phyloP scores from a whole-genome alignment of 2,888 invertebrate genomes.

The Boloria selene region DNA sequence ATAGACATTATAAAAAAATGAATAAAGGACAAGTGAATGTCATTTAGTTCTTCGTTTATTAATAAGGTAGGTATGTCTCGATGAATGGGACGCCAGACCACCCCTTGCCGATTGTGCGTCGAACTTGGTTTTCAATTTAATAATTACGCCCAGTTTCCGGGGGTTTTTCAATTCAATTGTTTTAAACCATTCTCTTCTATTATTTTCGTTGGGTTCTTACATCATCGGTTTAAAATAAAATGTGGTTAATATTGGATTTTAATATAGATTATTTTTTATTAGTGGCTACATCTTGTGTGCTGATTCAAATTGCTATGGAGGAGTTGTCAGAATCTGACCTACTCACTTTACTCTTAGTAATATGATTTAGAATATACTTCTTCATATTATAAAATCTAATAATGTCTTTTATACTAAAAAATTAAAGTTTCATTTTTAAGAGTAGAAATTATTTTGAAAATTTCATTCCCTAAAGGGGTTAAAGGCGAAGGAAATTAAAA shows the following conservation, averaged over 20 bases:
- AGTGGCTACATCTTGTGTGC: too few relatives aligned
- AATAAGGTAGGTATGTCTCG: conserved; percentile 11
- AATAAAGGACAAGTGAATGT: conserved; percentile 9
- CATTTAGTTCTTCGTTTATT: conserved; percentile 20
- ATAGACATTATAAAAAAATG: conserved; percentile 1
- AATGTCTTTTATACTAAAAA: too few relatives aligned
- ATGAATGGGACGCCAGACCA: conserved; percentile 7
- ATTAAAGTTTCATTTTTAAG: too few relatives aligned
- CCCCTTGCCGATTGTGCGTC: conserved; percentile 48
- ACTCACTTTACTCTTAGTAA: too few relatives aligned
- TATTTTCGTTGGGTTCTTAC: conserved; percentile 52
- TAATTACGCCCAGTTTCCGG: conserved; percentile 66
- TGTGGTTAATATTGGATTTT: neutral
- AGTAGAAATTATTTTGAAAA: too few relatives aligned
- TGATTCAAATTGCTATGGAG: too few relatives aligned
- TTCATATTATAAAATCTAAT: too few relatives aligned
- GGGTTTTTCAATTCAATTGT: conserved; percentile 76
- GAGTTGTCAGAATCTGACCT: too few relatives aligned
- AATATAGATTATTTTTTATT: too few relatives aligned
- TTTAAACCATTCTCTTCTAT: conserved; percentile 69
- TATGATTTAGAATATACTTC: too few relatives aligned
- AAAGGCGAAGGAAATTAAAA: too few relatives aligned
- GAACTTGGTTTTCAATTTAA: conserved; percentile 78
- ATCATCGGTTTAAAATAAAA: conserved; percentile 40
- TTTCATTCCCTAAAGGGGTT: too few relatives aligned